Conservation (phyloP, 2,888 invertebrate genomes). For the Drosophila paracracens region DNA sequence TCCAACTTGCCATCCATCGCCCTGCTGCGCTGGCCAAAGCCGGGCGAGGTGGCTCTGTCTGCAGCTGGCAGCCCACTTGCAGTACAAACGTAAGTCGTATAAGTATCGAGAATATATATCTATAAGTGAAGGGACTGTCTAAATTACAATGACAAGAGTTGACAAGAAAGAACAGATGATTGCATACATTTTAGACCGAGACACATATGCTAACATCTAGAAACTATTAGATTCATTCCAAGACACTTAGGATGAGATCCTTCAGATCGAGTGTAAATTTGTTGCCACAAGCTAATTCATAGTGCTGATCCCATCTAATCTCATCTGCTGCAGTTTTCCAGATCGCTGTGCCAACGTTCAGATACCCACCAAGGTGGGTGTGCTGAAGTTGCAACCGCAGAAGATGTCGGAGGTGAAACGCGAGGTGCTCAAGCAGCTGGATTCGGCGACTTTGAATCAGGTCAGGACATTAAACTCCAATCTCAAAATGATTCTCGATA, state of each 20-base stretch:
- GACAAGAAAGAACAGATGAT: no score
- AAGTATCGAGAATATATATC: neutral
- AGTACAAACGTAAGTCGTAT: slow-evolving; percentile 76
- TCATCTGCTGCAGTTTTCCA: slow-evolving; percentile 57
- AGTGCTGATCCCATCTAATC: neutral
- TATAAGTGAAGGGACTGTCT: neutral
- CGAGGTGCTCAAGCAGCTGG: slow-evolving; percentile 76
- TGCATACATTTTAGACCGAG: no score
- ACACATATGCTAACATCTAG: no score
- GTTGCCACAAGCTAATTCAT: neutral
- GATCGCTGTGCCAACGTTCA: slow-evolving; percentile 80
- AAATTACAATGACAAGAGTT: no score
- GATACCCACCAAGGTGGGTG: slow-evolving; percentile 82
- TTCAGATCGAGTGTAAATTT: neutral
- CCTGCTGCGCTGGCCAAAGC: slow-evolving; percentile 83
- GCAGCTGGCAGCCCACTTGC: slow-evolving; percentile 83
- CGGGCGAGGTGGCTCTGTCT: slow-evolving; percentile 84
- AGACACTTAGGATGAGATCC: neutral
- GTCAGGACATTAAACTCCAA: slow-evolving; percentile 64
- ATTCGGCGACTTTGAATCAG: slow-evolving; percentile 76
- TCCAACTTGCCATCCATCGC: slow-evolving; percentile 70
- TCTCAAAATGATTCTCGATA: neutral
- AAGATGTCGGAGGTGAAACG: slow-evolving; percentile 70
- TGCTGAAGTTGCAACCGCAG: slow-evolving; percentile 81
- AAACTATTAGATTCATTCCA: no score